phyloP scores from a whole-genome alignment of 2,113 vertebrate species.

The Ptyas mucosa region DNA sequence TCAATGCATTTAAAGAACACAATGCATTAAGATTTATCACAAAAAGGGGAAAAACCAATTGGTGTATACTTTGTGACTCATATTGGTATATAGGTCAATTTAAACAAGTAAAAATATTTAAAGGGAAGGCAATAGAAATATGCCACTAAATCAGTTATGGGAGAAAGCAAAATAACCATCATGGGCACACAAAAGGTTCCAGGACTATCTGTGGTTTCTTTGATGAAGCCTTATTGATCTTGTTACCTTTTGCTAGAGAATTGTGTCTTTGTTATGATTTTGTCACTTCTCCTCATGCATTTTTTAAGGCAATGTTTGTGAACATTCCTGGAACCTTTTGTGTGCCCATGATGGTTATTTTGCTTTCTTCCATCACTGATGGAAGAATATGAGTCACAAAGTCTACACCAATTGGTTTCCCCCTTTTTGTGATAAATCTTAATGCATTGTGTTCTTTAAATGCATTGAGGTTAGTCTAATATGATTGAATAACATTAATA shows the following conservation, averaged over 20 bases:
- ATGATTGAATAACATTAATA: not conserved
- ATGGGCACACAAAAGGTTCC: no score
- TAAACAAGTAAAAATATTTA: no score
- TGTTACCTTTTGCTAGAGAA: not conserved
- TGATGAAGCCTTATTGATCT: not conserved
- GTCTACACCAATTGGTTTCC: not conserved
- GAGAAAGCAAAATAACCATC: not conserved
- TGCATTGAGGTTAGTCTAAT: not conserved
- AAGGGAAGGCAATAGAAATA: no score
- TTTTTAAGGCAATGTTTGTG: not conserved
- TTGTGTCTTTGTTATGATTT: not conserved
- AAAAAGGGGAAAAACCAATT: not conserved
- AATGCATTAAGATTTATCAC: not conserved
- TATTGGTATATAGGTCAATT: no score
- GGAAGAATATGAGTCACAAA: not conserved
- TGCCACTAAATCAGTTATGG: not conserved
- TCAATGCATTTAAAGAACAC: not conserved
- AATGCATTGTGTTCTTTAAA: not conserved
- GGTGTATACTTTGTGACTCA: not conserved
- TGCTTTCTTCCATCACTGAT: not conserved
- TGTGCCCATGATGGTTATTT: not conserved
- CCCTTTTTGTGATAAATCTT: not conserved
- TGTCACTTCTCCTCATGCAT: not conserved
- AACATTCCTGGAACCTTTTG: not conserved
- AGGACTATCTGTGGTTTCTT: not conserved